A percentile compares a stretch with the other conserved stretches of the same genome.
Conservation (phyloP, 2,888 invertebrate genomes). For the Exocentrus adspersus region DNA sequence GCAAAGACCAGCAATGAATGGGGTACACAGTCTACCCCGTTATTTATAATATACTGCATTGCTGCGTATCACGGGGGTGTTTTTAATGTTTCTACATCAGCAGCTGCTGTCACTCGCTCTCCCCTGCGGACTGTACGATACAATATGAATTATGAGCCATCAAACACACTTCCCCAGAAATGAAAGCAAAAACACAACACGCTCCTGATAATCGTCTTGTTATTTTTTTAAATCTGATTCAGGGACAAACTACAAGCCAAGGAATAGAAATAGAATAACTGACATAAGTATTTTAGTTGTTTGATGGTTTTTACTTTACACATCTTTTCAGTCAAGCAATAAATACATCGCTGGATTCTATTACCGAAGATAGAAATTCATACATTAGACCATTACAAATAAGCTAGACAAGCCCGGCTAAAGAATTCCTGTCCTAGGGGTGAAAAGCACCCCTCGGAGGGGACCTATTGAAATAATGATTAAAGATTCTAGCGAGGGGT, state of each 20-base stretch:
- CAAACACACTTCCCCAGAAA: not conserved
- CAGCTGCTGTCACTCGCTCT: constrained; percentile 24
- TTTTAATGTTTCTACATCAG: constrained; percentile 13
- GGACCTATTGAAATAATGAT: constrained; percentile 42
- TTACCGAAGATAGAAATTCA: constrained; percentile 10
- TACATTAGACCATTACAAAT: constrained; percentile 18
- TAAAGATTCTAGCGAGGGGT: constrained; percentile 43
- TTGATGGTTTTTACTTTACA: not conserved
- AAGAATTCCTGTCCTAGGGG: constrained; percentile 29
- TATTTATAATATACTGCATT: constrained; percentile 41
- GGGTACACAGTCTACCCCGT: constrained; percentile 24
- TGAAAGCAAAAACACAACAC: not conserved
- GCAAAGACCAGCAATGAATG: constrained; percentile 7
- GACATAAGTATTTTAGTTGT: no score
- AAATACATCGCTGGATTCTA: not conserved
- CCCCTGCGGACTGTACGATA: not conserved
- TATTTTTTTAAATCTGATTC: not conserved
- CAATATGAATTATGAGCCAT: constrained; percentile 19
- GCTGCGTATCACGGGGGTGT: constrained; percentile 39
- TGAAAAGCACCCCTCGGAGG: constrained; percentile 32
- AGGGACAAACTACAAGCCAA: no score
- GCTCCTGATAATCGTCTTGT: no score
- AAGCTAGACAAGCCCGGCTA: constrained; percentile 32
- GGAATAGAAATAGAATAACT: no score
- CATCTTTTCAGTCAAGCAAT: not conserved